Evolutionary conservation across 2,113 vertebrate genomes (phyloP).

Genomic region (Dipodomys stephensi): DNA sequence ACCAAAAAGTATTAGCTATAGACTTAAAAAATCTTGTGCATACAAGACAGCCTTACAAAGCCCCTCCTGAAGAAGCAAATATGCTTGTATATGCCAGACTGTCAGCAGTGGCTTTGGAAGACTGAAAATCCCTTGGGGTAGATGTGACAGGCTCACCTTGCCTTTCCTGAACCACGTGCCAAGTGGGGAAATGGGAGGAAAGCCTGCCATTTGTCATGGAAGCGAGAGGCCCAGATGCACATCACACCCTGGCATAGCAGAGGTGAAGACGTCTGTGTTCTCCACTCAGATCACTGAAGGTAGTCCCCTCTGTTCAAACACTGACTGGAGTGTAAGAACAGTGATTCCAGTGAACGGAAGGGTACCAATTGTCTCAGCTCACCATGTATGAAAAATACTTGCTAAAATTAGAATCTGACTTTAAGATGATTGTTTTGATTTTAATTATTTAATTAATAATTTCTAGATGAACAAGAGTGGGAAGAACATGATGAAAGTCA

Average conservation of each 20-base stretch:
- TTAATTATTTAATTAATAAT: background rate
- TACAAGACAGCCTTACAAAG: background rate
- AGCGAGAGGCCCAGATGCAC: background rate
- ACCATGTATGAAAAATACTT: background rate
- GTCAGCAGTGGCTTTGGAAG: background rate
- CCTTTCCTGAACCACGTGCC: background rate
- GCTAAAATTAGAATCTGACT: background rate
- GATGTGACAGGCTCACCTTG: background rate
- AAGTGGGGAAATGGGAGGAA: background rate
- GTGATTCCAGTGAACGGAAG: background rate
- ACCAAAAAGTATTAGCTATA: background rate
- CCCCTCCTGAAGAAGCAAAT: background rate
- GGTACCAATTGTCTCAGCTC: background rate
- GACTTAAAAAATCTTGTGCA: background rate
- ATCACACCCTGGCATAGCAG: background rate
- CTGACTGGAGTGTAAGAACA: too few relatives aligned
- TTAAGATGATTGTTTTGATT: background rate
- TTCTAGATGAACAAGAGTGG: background rate
- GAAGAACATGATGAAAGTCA: background rate
- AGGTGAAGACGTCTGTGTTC: background rate
- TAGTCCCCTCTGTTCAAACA: background rate
- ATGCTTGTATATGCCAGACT: background rate
- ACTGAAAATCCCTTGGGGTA: background rate
- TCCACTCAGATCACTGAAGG: background rate
- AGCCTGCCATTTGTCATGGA: background rate